phyloP scores from a whole-genome alignment of 2,113 vertebrate genomes.

The Corythornis cristatus region DNA sequence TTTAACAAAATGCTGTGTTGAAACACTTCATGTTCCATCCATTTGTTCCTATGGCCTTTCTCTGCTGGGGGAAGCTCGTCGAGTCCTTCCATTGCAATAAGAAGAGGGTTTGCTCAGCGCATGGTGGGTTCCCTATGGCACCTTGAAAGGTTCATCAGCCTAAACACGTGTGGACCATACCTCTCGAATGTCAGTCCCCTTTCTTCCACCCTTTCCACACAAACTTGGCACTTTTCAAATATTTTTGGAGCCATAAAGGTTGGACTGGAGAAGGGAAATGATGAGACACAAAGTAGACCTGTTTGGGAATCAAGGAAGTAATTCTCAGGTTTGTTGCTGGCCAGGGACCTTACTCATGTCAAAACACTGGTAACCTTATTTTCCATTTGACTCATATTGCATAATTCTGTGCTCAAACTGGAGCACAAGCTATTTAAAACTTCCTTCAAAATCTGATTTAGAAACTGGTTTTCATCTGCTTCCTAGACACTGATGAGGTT shows the following conservation, averaged over 20 bases:
- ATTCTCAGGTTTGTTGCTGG: constrained; percentile 9
- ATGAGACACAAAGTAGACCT: constrained; percentile 42
- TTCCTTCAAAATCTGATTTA: not conserved
- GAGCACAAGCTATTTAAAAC: not conserved
- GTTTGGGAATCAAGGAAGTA: constrained; percentile 34
- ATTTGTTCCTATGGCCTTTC: not conserved
- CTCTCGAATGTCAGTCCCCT: not conserved
- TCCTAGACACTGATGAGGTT: not conserved
- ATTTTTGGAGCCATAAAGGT: not conserved
- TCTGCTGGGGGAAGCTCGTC: not conserved
- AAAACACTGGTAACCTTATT: constrained; percentile 53
- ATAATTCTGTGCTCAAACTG: not conserved
- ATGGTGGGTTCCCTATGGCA: not conserved
- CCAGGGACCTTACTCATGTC: not conserved
- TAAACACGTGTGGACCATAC: not conserved
- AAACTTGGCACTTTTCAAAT: not conserved
- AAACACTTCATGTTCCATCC: not conserved
- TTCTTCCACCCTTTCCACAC: not conserved
- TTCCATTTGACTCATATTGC: constrained; percentile 45
- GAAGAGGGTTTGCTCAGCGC: not conserved
- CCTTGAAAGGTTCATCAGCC: not conserved
- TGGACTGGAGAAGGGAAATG: not conserved
- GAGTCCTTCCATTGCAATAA: not conserved
- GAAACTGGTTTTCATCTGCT: not conserved
- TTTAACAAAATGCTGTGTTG: not conserved